Base-by-base conservation (phyloP, 2,797 vertebrate species). In the Emydoidea blandingii region DNA sequence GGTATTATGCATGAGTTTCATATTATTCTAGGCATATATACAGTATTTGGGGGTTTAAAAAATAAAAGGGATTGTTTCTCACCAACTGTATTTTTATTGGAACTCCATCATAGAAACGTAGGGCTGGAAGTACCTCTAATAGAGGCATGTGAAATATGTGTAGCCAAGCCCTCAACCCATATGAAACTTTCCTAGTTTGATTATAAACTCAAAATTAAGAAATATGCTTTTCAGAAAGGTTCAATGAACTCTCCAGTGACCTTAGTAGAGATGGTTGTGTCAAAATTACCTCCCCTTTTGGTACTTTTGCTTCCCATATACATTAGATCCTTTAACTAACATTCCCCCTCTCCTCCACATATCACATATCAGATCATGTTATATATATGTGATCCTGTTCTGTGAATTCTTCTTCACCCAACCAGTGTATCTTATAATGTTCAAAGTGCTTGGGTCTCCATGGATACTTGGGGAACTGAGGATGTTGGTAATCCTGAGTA, bases 1-100 rank as follows among this genome's bases (percentile, higher is more conserved):
- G 74, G 89, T 83, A 78, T 92, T 91, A 44, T 65, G 86, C 53
- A 15, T 1, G 2, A 49, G 81, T 94, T 91, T 93, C 50, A 1
- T 92, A 83, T 84, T 53, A 85, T 34, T 34, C 52, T 54, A 29
- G 82, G 41, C 29, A 3, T 2, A 19, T 3, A 25, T 1, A 41
- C 0, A 0, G 0, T n/a, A 41, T 93, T 49, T 65, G 91, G 85
- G 11, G 86, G 31, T 10, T 50, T 53, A 62, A 19, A 81, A 83
- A 91, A 31, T 16, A 4, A 88, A 34, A 68, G 49, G 86, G 53
- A 41, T 81, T 0, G 0, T 47, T 95, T 92, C 85, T 81, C 83
- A 53, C 11, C 49, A 56, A 1, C 4, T 1, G 0, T 9, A 27
- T 59, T 57, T 83, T n/a, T 47, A 7, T 76, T 14, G 34, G 81